A percentile compares a stretch with the other conserved stretches of the same genome.
Conservation (phyloP, 1,140 invertebrate species). For the Dreissena rostriformis region DNA sequence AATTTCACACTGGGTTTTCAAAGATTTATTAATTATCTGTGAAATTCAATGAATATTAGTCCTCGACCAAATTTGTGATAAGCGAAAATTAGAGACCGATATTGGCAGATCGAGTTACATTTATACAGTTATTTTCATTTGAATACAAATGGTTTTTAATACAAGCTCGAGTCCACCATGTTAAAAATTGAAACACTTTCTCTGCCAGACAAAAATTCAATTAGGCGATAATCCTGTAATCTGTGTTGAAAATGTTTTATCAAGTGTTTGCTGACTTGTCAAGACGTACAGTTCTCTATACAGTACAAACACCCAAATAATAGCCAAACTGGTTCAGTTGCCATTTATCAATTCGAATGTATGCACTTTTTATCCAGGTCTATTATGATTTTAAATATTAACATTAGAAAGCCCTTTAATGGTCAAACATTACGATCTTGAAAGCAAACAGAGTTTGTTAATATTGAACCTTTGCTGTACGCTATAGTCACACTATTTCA, state of each 20-base stretch:
- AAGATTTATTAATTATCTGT: constrained; percentile 17
- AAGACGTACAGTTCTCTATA: too few species aligned
- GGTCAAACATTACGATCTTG: constrained; percentile 12
- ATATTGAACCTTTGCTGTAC: not conserved
- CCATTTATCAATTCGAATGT: constrained; percentile 33
- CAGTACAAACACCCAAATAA: constrained; percentile 4
- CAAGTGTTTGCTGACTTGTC: constrained; percentile 37
- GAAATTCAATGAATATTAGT: constrained; percentile 28
- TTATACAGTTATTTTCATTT: too few species aligned
- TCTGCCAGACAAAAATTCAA: constrained; percentile 43
- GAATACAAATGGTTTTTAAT: too few species aligned
- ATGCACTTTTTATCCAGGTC: constrained; percentile 41
- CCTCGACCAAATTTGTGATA: not conserved
- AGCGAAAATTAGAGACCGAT: not conserved
- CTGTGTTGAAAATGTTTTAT: constrained; percentile 45
- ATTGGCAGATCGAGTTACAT: too few species aligned
- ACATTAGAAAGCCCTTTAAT: constrained; percentile 18
- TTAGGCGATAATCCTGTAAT: constrained; percentile 44
- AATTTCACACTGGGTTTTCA: constrained; percentile 36
- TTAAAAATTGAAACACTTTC: too few species aligned
- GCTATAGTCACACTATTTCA: too few species aligned
- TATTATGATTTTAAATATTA: constrained; percentile 43
- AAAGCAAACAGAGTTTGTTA: not conserved
- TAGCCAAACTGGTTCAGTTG: constrained; percentile 27
- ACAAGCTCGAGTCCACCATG: too few species aligned